phyloP scores from a whole-genome alignment of 2,113 vertebrate species.

The Mastomys coucha region DNA sequence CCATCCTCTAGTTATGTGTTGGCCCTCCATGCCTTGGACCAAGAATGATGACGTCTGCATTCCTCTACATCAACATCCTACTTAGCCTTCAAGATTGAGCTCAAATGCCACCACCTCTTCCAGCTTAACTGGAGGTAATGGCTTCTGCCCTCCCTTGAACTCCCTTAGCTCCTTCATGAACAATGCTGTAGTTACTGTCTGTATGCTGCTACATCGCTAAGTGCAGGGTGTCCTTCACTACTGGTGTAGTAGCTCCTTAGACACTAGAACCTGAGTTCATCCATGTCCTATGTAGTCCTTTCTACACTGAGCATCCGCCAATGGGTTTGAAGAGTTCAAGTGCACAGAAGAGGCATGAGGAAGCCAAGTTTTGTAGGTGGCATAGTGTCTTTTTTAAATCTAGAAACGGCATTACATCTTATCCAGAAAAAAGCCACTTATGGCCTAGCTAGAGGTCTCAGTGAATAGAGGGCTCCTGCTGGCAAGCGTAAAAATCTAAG shows the following conservation, averaged over 20 bases:
- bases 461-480: background rate
- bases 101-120: background rate
- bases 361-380: background rate
- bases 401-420: background rate
- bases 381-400: background rate
- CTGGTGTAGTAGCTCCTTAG: background rate
- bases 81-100: background rate
- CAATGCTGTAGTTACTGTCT: background rate
- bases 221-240: background rate
- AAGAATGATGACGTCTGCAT: background rate
- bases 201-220: background rate
- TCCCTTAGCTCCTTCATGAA: background rate
- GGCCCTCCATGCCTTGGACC: background rate
- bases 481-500: background rate
- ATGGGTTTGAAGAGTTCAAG: background rate
- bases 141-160: background rate
- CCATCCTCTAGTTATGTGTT: background rate
- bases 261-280: background rate
- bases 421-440: background rate
- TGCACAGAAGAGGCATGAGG: background rate
- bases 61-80: background rate
- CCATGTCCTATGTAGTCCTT: background rate
- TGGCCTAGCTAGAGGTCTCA: background rate
- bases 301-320: background rate
- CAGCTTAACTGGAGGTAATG: background rate